Percentiles rank a stretch among this genome's conserved stretches.
These are phyloP conservation scores for Drosophila incognita DNA, from an alignment of 2,888 invertebrate genomes.

Conservation along the genomic window DNA sequence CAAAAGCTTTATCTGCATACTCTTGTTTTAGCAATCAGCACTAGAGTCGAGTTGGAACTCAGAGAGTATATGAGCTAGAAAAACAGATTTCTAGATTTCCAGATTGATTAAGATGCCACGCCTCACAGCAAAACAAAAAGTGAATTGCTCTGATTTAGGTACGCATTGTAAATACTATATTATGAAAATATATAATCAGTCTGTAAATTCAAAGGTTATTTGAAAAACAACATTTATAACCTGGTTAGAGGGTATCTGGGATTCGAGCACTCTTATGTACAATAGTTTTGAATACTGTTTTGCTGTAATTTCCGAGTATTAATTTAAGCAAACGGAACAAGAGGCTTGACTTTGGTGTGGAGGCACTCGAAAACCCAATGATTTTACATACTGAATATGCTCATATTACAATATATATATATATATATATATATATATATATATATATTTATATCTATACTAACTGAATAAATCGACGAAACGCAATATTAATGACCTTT, in stretches of 20 bases:
- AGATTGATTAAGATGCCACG: neutral
- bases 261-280: neutral
- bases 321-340: constrained; percentile 54
- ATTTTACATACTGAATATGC: constrained; percentile 22
- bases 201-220: neutral
- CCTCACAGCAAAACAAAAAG: neutral
- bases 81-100: neutral
- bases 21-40: neutral
- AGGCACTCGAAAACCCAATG: constrained; percentile 14
- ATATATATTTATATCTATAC: neutral
- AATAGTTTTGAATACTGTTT: constrained; percentile 1
- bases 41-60: neutral
- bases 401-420: constrained; percentile 4
- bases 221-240: neutral
- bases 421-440: too few relatives aligned
- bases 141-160: neutral
- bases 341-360: constrained; percentile 58
- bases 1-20: too few relatives aligned
- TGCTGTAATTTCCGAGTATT: constrained; percentile 31
- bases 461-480: constrained; percentile 18
- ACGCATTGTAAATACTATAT: neutral
- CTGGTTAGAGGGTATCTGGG: constrained; percentile 2
- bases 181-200: neutral
- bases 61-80: neutral
- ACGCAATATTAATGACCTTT: constrained; percentile 70